Conservation (phyloP, 1,140 invertebrate species). For the Streblospio benedicti region DNA sequence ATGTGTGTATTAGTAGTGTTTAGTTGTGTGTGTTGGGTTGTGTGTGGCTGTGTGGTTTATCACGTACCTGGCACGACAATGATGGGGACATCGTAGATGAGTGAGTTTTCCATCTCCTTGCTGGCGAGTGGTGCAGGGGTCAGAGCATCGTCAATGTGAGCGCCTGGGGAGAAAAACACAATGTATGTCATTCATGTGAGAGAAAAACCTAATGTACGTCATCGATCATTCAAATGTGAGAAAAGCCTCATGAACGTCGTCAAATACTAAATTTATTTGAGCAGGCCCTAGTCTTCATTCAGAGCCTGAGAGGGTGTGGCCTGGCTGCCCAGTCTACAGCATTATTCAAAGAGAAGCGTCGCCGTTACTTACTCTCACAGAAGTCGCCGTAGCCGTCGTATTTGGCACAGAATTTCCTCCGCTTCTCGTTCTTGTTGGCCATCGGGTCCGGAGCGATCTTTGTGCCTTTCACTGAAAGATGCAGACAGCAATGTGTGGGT, state of each 20-base stretch:
- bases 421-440: constrained; percentile 40
- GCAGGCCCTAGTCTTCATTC: too few species aligned
- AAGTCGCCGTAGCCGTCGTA: constrained; percentile 48
- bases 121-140: constrained; percentile 46
- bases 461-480: constrained; percentile 33
- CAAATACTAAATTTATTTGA: neutral
- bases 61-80: constrained; percentile 46
- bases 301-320: too few species aligned
- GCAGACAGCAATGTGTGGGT: too few species aligned
- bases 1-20: too few species aligned
- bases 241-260: too few species aligned
- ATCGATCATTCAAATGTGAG: too few species aligned
- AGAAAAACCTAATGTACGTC: constrained; percentile 1
- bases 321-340: too few species aligned
- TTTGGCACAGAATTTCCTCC: constrained; percentile 46
- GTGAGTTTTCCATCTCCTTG: constrained; percentile 41
- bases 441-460: constrained; percentile 44
- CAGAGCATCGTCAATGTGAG: constrained; percentile 46
- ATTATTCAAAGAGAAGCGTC: too few species aligned
- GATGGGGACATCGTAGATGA: constrained; percentile 48
- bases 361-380: constrained; percentile 45
- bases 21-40: too few species aligned
- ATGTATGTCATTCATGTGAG: neutral
- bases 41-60: too few species aligned
- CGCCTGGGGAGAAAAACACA: constrained; percentile 28